These are phyloP conservation scores for Myanophis thanlyinensis DNA, from an alignment of 2,113 vertebrate genomes.

Conservation along the genomic window DNA sequence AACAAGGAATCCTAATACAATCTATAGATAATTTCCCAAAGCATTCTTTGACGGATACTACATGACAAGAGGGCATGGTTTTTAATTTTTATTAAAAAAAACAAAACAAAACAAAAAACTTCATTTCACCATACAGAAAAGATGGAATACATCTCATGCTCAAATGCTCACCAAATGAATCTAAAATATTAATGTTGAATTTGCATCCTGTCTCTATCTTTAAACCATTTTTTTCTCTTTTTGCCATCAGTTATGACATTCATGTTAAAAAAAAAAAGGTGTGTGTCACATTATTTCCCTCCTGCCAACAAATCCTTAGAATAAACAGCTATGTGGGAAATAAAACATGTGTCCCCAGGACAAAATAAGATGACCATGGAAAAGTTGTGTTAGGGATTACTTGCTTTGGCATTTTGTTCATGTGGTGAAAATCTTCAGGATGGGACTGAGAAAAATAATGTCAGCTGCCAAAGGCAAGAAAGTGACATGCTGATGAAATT, in stretches of 20 bases:
- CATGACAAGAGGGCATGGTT: neutral
- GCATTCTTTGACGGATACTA: neutral
- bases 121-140: neutral
- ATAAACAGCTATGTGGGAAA: neutral
- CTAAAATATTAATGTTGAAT: neutral
- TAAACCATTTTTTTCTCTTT: neutral
- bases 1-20: neutral
- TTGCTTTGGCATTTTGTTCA: constrained; percentile 11
- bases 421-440: constrained; percentile 15
- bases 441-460: neutral
- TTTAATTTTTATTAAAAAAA: neutral
- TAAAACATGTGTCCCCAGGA: neutral
- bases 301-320: neutral
- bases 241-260: neutral
- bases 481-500: constrained; percentile 3
- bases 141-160: neutral
- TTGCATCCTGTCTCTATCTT: neutral
- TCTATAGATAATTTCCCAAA: neutral
- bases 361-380: neutral
- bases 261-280: neutral
- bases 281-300: neutral
- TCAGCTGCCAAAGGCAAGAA: neutral
- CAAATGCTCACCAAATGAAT: neutral
- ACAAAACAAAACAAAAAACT: neutral
- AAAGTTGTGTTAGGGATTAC: neutral